Evolutionary conservation across 1,140 invertebrate genomes (phyloP).

Genomic region (Pogonognathellus flavescens): DNA sequence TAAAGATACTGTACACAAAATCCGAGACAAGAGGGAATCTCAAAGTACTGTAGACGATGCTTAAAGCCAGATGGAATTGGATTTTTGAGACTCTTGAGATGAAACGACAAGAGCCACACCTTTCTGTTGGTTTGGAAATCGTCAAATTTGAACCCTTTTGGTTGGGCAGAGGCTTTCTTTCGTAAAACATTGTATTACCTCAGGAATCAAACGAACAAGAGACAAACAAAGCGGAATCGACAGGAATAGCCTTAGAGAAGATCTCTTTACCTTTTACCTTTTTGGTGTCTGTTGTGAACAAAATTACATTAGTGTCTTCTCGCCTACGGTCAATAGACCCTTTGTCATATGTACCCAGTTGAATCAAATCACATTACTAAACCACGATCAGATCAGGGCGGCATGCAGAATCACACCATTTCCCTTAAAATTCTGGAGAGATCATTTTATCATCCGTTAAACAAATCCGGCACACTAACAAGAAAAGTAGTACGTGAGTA

Average conservation of each 20-base stretch:
- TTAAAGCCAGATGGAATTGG: background rate
- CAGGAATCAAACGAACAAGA: slow-evolving; percentile 12
- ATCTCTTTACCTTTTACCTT: background rate
- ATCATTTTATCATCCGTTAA: background rate
- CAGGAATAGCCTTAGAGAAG: slow-evolving; percentile 4
- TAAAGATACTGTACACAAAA: background rate
- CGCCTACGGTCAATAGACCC: slow-evolving; percentile 7
- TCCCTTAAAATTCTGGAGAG: slow-evolving; percentile 5
- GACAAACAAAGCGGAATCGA: background rate
- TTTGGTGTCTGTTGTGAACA: slow-evolving; percentile 9
- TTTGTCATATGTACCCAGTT: slow-evolving; percentile 33
- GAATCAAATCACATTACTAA: background rate
- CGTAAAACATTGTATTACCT: background rate
- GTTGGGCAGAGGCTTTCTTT: background rate
- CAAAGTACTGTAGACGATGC: slow-evolving; percentile 22
- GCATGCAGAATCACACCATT: background rate
- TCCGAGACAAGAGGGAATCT: slow-evolving; percentile 4
- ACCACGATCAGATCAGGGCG: background rate
- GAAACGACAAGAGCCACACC: slow-evolving; percentile 43
- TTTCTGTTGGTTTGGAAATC: slow-evolving; percentile 30
- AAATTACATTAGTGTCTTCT: slow-evolving; percentile 14
- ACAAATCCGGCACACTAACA: slow-evolving; percentile 5
- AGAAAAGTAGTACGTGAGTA: slow-evolving; percentile 9
- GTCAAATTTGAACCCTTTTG: slow-evolving; percentile 6
- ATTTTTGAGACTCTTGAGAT: slow-evolving; percentile 45